A percentile compares a stretch with the other conserved stretches of the same genome.
phyloP scores from a whole-genome alignment of 2,888 invertebrate genomes.

The Epiblema foenella region DNA sequence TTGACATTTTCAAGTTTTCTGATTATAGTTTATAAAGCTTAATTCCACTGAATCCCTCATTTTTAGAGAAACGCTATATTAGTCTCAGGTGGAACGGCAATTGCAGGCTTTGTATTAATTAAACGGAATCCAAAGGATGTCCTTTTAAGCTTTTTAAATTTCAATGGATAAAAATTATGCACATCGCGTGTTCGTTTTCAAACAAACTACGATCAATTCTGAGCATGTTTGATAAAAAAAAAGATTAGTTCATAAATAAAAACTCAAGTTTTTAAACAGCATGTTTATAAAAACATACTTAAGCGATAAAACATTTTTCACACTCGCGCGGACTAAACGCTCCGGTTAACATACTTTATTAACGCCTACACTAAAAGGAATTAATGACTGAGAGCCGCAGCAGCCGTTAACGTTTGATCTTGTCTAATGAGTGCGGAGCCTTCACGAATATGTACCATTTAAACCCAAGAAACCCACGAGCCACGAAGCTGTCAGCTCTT shows the following conservation, averaged over 20 bases:
- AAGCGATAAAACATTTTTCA: conserved; percentile 24
- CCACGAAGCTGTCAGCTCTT: conserved; percentile 40
- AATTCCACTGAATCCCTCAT: no score
- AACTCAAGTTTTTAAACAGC: not conserved
- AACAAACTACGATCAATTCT: no score
- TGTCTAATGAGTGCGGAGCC: conserved; percentile 64
- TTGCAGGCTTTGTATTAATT: no score
- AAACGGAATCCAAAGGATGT: no score
- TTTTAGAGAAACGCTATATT: no score
- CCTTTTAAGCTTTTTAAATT: no score
- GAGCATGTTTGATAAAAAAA: no score
- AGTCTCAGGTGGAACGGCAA: no score
- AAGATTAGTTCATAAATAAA: not conserved
- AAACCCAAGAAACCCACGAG: conserved; percentile 57
- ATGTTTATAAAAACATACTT: not conserved
- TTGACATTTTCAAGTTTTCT: no score
- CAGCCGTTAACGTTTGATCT: conserved; percentile 65
- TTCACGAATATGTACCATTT: conserved; percentile 57
- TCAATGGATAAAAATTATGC: no score
- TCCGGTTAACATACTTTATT: conserved; percentile 51
- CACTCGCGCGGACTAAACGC: conserved; percentile 43
- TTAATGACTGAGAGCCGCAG: conserved; percentile 48
- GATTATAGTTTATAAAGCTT: no score
- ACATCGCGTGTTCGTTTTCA: no score
- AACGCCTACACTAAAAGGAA: conserved; percentile 49